These are phyloP conservation scores for Oegoconia quadripuncta DNA, from an alignment of 2,888 invertebrate species.

Conservation along the genomic window DNA sequence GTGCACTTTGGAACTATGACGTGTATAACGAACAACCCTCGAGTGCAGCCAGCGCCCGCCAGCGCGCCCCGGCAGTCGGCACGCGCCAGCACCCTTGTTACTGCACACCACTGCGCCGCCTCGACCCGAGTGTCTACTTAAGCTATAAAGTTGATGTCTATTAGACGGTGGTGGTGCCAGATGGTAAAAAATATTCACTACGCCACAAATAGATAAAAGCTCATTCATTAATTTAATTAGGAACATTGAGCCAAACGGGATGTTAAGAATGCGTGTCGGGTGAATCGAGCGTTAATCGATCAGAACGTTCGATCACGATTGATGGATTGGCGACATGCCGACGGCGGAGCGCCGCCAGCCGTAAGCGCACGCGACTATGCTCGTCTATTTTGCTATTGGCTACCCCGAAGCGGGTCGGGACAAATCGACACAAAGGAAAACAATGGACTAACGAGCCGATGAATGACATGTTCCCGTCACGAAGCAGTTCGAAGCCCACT, in stretches of 20 bases:
- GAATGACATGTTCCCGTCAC: slow-evolving; percentile 68
- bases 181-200: too few relatives aligned
- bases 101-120: slow-evolving; percentile 32
- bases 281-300: slow-evolving; percentile 59
- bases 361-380: slow-evolving; percentile 51
- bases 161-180: too few relatives aligned
- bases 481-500: slow-evolving; percentile 53
- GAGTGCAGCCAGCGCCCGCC: slow-evolving; percentile 46
- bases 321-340: slow-evolving; percentile 67
- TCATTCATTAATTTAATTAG: background rate
- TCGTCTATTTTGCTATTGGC: slow-evolving; percentile 63
- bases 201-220: too few relatives aligned
- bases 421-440: slow-evolving; percentile 69
- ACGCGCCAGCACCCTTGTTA: slow-evolving; percentile 51
- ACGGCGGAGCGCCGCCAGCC: slow-evolving; percentile 43
- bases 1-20: slow-evolving; percentile 65
- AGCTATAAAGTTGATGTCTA: too few relatives aligned
- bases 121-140: slow-evolving; percentile 7
- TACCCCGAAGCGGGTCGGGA: slow-evolving; percentile 48
- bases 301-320: slow-evolving; percentile 64
- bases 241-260: slow-evolving; percentile 10
- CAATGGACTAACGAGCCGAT: slow-evolving; percentile 73
- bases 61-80: slow-evolving; percentile 42
- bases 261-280: slow-evolving; percentile 46
- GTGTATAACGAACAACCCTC: slow-evolving; percentile 69